Evolutionary conservation across 2,113 vertebrate species (phyloP), one percentile per base, ranked within the genome.

Genomic region (Hemibagrus wyckioides): DNA sequence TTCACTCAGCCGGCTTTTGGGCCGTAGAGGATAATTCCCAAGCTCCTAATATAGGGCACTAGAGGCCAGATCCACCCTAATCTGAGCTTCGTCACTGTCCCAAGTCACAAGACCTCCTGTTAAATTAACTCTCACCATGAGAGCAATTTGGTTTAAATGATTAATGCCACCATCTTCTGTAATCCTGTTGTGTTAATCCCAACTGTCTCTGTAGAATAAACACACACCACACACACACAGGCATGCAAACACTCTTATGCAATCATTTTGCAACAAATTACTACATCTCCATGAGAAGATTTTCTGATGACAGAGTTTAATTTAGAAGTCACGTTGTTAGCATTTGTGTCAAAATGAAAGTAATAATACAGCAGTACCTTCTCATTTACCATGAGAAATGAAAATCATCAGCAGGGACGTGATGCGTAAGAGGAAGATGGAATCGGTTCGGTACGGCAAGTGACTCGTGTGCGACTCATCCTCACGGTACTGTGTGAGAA

Each of bases 151-250:
- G 71, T 90, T 90, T 88, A 85, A 92, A 56, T 71, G 30, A 92
- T 92, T 91, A 92, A 83, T 86, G 88, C 80, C 76, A 84, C 87
- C 80, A 90, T 89, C 52, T 73, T 85, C 33, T n/a, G 33, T 90
- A 91, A 91, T 90, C 85, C 89, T 89, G 85, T 90, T 90, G 76
- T 33, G 57, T 86, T 87, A 88, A 92, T 86, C 54, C 39, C n/a
- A 84, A 36, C 44, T 56, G 39, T 88, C 75, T 56, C 71, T 61
- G 14, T 25, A 36, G 17, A 48, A 57, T 80, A 84, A 14, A 85
- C 48, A 33, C 75, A 75, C 50, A 61, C n/a, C 57, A 56, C 77
- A 57, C 76, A 54, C 50, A 57, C 28, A 61, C 71, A 79, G 28
- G 84, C 82, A 50, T 39, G 33, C 86, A 44, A 67, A 28, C 77